These are phyloP conservation scores for Eupithecia subfuscata DNA, from an alignment of 2,888 invertebrate genomes.

Conservation along the genomic window DNA sequence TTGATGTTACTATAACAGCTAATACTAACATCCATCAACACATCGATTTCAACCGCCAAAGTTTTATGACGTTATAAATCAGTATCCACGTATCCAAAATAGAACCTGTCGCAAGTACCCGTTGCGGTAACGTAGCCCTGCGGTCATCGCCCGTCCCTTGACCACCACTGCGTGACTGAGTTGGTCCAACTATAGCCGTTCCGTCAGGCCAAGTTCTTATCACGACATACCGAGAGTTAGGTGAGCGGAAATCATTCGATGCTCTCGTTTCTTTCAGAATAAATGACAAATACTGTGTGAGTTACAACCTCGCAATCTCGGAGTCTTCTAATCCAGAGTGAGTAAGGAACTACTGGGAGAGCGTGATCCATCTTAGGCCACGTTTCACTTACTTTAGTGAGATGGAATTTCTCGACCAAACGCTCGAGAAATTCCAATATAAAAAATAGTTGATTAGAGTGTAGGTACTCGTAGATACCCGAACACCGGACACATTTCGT, in stretches of 20 bases:
- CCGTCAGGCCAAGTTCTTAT: conserved; percentile 16
- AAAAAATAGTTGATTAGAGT: too few species aligned
- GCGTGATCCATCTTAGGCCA: too few species aligned
- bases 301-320: not conserved
- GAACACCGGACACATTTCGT: too few species aligned
- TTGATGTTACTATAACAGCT: too few species aligned
- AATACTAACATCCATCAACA: not conserved
- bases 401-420: too few species aligned
- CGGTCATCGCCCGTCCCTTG: conserved; percentile 9
- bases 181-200: conserved; percentile 1
- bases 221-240: not conserved
- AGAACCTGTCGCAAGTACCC: conserved; percentile 3
- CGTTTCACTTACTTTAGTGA: too few species aligned
- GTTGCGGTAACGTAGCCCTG: not conserved
- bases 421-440: too few species aligned
- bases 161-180: conserved; percentile 14
- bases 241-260: not conserved
- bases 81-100: not conserved
- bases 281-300: not conserved
- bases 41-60: not conserved
- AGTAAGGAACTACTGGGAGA: too few species aligned
- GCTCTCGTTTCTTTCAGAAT: not conserved
- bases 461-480: too few species aligned
- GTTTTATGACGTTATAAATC: not conserved
- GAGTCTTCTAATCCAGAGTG: too few species aligned